These are phyloP conservation scores for Ctena decussata DNA, from an alignment of 2,888 invertebrate species.

Conservation along the genomic window DNA sequence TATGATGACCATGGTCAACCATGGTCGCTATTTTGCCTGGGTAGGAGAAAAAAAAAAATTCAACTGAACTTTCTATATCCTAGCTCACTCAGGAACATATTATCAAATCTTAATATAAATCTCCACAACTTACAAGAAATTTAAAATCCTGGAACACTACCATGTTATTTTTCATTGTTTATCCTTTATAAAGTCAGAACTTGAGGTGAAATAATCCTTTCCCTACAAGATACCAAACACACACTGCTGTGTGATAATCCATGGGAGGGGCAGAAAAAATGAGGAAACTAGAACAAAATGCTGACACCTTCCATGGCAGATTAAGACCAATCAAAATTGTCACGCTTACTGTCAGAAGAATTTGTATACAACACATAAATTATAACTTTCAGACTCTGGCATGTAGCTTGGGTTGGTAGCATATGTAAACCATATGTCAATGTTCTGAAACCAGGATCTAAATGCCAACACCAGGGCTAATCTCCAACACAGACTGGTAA, in stretches of 20 bases:
- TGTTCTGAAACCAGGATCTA: neutral
- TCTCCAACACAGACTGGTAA: neutral
- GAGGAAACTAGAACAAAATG: neutral
- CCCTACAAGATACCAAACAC: too few relatives aligned
- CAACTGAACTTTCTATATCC: too few relatives aligned
- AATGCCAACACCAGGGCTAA: neutral
- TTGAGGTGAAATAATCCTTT: too few relatives aligned
- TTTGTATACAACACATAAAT: conserved; percentile 3
- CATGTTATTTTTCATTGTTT: neutral
- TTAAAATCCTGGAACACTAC: neutral
- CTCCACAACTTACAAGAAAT: neutral
- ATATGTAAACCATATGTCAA: neutral
- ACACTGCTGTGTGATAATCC: too few relatives aligned
- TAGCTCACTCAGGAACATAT: too few relatives aligned
- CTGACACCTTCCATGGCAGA: neutral
- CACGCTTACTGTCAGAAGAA: conserved; percentile 6
- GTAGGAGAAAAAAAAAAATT: too few relatives aligned
- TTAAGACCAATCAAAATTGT: conserved; percentile 16
- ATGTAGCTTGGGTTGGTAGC: neutral
- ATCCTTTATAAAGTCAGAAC: too few relatives aligned
- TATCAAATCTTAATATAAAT: too few relatives aligned
- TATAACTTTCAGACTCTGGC: neutral
- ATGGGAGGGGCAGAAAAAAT: neutral
- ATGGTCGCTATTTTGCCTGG: too few relatives aligned
- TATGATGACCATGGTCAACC: too few relatives aligned